Evolutionary conservation across 2,797 vertebrate species (phyloP), one percentile per base, ranked within the genome.

Genomic region (Siniperca scherzeri): DNA sequence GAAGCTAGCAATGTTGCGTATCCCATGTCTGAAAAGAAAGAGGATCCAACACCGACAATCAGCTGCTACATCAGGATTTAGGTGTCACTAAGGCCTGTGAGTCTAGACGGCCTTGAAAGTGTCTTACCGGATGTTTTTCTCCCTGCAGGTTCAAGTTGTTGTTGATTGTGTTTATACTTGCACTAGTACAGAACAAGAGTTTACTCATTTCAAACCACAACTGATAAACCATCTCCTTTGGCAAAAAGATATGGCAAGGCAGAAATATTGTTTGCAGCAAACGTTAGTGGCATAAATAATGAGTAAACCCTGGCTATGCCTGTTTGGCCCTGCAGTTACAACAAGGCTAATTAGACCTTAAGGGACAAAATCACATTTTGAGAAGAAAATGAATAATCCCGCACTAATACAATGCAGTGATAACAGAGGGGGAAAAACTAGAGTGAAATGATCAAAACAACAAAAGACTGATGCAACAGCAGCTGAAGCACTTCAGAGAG

Each of bases 331-430:
- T 87, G 85, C 80, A 85, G 83, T 87, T 89, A 84, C 74, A 92
- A 86, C 72, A 16, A 88, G 82, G 86, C 89, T 93, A 93, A 94
- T 92, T 87, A 92, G 92, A 90, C 91, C 90, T 93, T 89, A 69
- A 92, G 91, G 91, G 91, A 89, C 76, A 83, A 90, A 89, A 89
- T 91, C 60, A 86, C 55, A 83, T 88, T 91, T 84, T 88, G 80
- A 84, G 76, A 71, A 85, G 82, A 88, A 87, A 91, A 90, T 74
- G 70, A 92, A 87, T 85, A 80, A 89, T 87, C 65, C 60, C 59
- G 76, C 76, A 70, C 78, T 77, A 80, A 88, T 70, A 91, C 82
- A 91, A 88, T 72, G 59, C 65, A 80, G 67, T 59, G 81, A 85
- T 87, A 89, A 87, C 48, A 78, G 27, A 55, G 55, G 36, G 22